A percentile compares a stretch with the other conserved stretches of the same genome.
phyloP scores from a whole-genome alignment of 2,888 invertebrate species.

The Ceramica pisi region DNA sequence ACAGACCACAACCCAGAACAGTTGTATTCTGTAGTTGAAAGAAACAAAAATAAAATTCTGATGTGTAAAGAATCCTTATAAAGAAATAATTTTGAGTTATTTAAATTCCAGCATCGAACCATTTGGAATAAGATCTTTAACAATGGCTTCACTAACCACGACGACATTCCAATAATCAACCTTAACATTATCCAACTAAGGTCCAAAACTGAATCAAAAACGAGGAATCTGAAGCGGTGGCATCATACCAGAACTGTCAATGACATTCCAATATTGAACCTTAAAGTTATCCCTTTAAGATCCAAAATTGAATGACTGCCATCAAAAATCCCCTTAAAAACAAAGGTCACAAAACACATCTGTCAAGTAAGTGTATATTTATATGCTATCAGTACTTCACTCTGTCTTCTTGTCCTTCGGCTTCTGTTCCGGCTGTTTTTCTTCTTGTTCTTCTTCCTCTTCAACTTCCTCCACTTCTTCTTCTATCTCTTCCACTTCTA shows the following conservation, averaged over 20 bases:
- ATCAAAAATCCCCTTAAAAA: background rate
- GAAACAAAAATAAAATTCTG: too few species aligned
- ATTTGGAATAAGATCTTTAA: too few species aligned
- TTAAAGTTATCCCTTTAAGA: background rate
- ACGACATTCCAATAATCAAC: background rate
- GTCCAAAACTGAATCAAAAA: background rate
- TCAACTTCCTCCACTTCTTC: constrained; percentile 83
- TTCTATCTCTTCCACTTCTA: constrained; percentile 86
- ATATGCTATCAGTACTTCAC: constrained; percentile 71
- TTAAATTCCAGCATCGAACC: too few species aligned
- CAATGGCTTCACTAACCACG: background rate
- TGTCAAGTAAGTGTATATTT: constrained; percentile 27
- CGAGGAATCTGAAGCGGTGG: too few species aligned
- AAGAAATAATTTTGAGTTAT: too few species aligned
- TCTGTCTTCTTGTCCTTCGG: constrained; percentile 61
- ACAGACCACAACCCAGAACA: background rate
- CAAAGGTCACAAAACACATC: constrained; percentile 31
- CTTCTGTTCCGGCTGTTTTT: constrained; percentile 44
- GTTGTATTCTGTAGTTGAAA: too few species aligned
- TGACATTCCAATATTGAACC: background rate
- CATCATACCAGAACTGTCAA: background rate
- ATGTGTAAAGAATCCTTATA: too few species aligned
- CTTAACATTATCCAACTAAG: background rate
- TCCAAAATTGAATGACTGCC: background rate
- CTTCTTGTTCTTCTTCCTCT: constrained; percentile 68